Percentiles rank a stretch among this genome's conserved stretches.
Evolutionary conservation across 53 echinoderm and acorn worm genomes (phyloP).

Genomic region (Zoroaster sp.): DNA sequence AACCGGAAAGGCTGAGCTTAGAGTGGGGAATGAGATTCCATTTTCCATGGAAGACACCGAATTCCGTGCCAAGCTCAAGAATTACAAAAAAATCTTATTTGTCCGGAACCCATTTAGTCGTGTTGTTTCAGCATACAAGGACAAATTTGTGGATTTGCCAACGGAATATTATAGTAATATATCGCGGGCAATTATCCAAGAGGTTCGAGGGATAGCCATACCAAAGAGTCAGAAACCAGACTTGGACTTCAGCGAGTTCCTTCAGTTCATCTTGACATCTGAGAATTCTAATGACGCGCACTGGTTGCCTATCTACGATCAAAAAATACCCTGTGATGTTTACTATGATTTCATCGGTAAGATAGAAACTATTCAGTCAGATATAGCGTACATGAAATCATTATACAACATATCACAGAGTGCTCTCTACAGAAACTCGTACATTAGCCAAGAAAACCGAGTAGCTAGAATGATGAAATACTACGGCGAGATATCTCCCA

Average conservation of each 20-base stretch:
- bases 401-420: background rate
- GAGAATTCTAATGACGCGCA: background rate
- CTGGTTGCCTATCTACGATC: background rate
- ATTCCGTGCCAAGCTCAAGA: background rate
- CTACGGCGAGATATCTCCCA: background rate
- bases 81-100: background rate
- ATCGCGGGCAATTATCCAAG: background rate
- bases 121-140: background rate
- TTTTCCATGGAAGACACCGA: background rate
- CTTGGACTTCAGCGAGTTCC: background rate
- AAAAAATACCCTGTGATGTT: background rate
- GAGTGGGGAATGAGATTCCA: background rate
- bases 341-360: background rate
- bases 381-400: background rate
- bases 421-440: background rate
- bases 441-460: background rate
- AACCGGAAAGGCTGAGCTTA: background rate
- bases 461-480: background rate
- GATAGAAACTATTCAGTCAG: background rate
- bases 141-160: background rate
- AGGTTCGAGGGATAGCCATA: background rate
- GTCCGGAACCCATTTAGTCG: background rate
- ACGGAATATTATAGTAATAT: background rate
- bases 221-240: background rate
- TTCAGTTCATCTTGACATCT: background rate